Base-by-base conservation (phyloP, 2,888 invertebrate genomes). In the Ernsta delagoae region DNA sequence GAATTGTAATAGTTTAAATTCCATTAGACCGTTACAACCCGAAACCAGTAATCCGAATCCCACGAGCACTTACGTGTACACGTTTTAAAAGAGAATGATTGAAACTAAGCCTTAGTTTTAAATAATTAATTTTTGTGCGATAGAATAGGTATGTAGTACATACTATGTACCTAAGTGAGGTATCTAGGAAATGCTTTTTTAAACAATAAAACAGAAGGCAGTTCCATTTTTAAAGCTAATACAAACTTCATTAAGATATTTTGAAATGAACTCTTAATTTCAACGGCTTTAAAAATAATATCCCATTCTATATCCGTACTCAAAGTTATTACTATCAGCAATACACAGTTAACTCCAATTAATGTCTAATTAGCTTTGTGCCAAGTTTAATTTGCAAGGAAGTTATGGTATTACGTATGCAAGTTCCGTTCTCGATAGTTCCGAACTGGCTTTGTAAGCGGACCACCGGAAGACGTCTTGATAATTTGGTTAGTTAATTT, bases 311-410 rank as follows among this genome's bases (percentile, higher is more conserved):
- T 48, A 12, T 48, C 45, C 5, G n/a, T 48, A 12, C 36, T 36
- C 36, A 36, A n/a, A n/a, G n/a, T 36, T 36, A 5, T 36, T 36
- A 36, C 5, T 36, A 36, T 36, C 36, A 3, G 12, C n/a, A 12
- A n/a, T 45, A n/a, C 5, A n/a, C 5, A n/a, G 7, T 45, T n/a
- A 45, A 45, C 12, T 45, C 45, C 45, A 45, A 45, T 45, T 12
- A 45, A 45, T n/a, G 45, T 45, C 45, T 45, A n/a, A 12, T 45
- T 45, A 45, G 45, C 45, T 45, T 45, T 45, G 45, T 12, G 45
- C 45, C n/a, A 45, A 45, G n/a, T n/a, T n/a, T n/a, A n/a, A n/a
- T 45, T 45, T 12, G 45, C 45, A 45, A 12, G 5, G n/a, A 5
- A n/a, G n/a, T 45, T 45, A 45, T 12, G 1, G 45, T 12, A 45